These are phyloP conservation scores for Thymelicus lineola DNA, from an alignment of 2,888 invertebrate genomes.

Conservation along the genomic window DNA sequence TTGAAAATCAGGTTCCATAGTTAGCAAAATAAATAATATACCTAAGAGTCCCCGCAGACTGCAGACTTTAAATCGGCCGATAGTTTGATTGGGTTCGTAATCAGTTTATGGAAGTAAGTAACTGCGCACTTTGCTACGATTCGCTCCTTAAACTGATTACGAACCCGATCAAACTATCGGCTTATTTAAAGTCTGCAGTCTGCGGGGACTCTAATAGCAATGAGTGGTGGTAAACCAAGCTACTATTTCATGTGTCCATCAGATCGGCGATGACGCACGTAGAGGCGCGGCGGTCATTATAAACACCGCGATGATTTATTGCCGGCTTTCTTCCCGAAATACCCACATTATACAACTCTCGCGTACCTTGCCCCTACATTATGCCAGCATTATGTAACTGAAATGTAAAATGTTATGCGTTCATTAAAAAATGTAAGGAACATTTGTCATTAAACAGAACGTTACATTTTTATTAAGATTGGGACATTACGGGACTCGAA, in stretches of 20 bases:
- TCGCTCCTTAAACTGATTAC: too few relatives aligned
- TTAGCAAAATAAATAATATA: too few relatives aligned
- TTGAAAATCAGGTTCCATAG: too few relatives aligned
- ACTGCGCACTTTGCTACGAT: too few relatives aligned
- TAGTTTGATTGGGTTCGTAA: too few relatives aligned
- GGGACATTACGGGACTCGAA: neutral
- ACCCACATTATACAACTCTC: slow-evolving; percentile 23
- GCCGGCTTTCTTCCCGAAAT: slow-evolving; percentile 36
- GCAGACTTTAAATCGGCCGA: too few relatives aligned
- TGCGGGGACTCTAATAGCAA: too few relatives aligned
- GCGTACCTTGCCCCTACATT: slow-evolving; percentile 16
- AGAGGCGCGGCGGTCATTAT: slow-evolving; percentile 22
- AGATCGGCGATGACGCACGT: slow-evolving; percentile 4
- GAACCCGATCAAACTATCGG: too few relatives aligned
- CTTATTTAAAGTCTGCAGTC: too few relatives aligned
- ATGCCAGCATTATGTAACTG: slow-evolving; percentile 19
- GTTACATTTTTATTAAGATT: neutral
- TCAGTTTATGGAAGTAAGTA: too few relatives aligned
- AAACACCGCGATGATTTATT: slow-evolving; percentile 38
- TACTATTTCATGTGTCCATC: neutral
- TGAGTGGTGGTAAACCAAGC: neutral
- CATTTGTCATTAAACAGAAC: neutral
- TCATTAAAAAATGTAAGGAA: slow-evolving; percentile 11
- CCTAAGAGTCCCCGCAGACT: too few relatives aligned
- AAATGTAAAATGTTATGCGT: slow-evolving; percentile 10